Evolutionary conservation across 2,888 invertebrate genomes (phyloP).

Genomic region (Cantharis nigra): DNA sequence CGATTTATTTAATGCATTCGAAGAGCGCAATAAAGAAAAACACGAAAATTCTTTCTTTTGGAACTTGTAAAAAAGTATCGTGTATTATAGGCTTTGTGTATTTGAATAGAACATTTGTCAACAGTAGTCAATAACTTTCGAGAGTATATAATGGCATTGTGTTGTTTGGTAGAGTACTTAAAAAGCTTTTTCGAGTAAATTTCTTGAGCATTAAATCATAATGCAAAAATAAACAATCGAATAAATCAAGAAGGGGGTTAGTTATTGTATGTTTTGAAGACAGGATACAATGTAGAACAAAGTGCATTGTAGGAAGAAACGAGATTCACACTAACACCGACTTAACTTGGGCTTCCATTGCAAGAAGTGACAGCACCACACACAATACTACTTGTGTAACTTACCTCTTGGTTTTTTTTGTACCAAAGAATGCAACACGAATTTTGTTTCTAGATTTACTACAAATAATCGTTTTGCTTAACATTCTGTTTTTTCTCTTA

Average conservation of each 20-base stretch:
- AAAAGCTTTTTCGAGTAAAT: constrained; percentile 7
- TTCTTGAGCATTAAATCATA: background rate
- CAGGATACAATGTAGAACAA: constrained; percentile 28
- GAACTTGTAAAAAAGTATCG: constrained; percentile 51
- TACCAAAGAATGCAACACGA: constrained; percentile 14
- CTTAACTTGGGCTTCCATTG: constrained; percentile 24
- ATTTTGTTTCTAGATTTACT: constrained; percentile 8
- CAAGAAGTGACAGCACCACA: constrained; percentile 30
- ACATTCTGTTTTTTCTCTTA: background rate
- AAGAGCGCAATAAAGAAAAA: constrained; percentile 51
- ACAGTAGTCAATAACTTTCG: constrained; percentile 47
- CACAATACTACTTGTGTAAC: constrained; percentile 29
- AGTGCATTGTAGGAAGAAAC: constrained; percentile 26
- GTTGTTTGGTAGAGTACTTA: constrained; percentile 50
- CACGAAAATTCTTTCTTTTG: constrained; percentile 55
- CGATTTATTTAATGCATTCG: constrained; percentile 55
- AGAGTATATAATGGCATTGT: constrained; percentile 53
- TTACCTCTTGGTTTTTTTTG: constrained; percentile 18
- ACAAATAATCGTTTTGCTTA: constrained; percentile 45
- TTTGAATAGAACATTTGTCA: constrained; percentile 55
- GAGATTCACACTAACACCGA: constrained; percentile 29
- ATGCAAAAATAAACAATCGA: background rate
- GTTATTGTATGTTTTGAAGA: constrained; percentile 26
- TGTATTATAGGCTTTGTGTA: constrained; percentile 47
- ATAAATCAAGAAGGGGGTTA: constrained; percentile 7